Conservation (phyloP, 2,797 vertebrate species). For the Mionectes olivaceus region DNA sequence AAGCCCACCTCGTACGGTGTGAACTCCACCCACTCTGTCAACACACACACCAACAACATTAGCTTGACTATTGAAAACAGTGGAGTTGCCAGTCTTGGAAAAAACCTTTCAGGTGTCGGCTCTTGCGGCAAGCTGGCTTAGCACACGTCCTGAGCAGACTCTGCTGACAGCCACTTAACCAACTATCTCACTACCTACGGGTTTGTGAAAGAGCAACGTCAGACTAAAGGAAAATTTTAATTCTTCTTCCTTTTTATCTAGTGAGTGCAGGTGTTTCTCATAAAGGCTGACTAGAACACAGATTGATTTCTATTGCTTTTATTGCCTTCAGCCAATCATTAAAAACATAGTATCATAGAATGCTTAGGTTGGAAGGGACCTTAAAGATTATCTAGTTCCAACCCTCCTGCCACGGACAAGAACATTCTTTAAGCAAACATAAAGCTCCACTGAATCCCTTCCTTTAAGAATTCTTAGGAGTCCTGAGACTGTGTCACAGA, state of each 20-base stretch:
- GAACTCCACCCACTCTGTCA: slow-evolving; percentile 84
- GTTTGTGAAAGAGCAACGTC: not conserved
- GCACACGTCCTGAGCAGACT: not conserved
- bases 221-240: not conserved
- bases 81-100: not conserved
- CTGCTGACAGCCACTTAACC: not conserved
- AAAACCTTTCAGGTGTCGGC: not conserved
- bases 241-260: not conserved
- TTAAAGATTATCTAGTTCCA: not conserved
- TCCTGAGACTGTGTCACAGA: not conserved
- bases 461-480: not conserved
- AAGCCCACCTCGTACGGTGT: slow-evolving; percentile 82
- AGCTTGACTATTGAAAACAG: fast-evolving
- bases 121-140: not conserved
- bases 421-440: not conserved
- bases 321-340: not conserved
- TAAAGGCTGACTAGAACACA: not conserved
- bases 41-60: not conserved
- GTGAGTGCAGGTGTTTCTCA: not conserved
- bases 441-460: not conserved
- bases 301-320: not conserved
- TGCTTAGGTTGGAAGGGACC: not conserved
- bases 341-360: not conserved
- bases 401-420: fast-evolving
- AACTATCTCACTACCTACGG: no score